A percentile compares a stretch with the other conserved stretches of the same genome.
phyloP scores from a whole-genome alignment of 2,797 vertebrate species.

The Hypotaenidia okinawae region DNA sequence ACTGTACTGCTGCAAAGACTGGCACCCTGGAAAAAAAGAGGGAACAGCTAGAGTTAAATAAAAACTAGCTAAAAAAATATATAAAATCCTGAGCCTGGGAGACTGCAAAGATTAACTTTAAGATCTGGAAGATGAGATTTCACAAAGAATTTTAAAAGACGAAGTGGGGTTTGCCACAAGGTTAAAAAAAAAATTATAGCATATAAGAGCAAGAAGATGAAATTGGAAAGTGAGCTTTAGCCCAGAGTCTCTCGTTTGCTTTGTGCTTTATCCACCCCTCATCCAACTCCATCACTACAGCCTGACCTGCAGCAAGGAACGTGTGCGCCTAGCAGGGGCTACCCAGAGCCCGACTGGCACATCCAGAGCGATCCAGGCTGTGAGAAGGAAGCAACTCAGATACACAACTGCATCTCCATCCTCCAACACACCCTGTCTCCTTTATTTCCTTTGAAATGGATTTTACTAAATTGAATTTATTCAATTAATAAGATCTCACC shows the following conservation, averaged over 20 bases:
- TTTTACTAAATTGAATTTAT: neutral
- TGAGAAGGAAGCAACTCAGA: neutral
- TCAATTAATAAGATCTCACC: neutral
- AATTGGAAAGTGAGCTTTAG: neutral
- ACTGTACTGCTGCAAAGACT: neutral
- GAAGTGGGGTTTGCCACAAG: neutral
- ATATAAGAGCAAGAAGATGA: neutral
- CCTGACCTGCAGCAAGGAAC: neutral
- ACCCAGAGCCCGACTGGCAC: neutral
- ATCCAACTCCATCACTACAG: accelerated
- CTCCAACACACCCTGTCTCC: neutral
- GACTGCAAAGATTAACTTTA: neutral
- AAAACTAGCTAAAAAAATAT: neutral
- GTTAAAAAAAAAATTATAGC: neutral
- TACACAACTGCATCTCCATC: neutral
- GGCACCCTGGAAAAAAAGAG: neutral
- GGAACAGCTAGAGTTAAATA: neutral
- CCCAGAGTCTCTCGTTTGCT: neutral
- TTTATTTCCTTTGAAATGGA: accelerated
- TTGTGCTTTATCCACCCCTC: neutral
- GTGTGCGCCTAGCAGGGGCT: neutral
- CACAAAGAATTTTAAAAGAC: neutral
- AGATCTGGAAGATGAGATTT: neutral
- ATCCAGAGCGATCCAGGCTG: neutral
- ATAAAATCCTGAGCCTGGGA: neutral